Base-by-base conservation (phyloP, 2,113 vertebrate species). In the western clawed frog (Xenopus tropicalis) region DNA sequence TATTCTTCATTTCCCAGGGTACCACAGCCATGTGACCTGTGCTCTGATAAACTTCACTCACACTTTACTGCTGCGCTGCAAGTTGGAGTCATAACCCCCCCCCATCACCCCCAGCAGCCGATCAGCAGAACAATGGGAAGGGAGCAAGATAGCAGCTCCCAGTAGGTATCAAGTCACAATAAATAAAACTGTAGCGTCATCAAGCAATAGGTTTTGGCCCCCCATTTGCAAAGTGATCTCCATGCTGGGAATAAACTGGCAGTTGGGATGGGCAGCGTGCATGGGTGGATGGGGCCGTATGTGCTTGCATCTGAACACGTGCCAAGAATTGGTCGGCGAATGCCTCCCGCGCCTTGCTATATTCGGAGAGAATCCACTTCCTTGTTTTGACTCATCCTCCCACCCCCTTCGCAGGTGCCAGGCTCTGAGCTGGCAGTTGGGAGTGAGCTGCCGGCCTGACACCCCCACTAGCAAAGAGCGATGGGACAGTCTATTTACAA, bases 211-310 rank as follows among this genome's bases (percentile, higher is more conserved):
- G n/a, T n/a, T n/a, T n/a, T n/a, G n/a, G n/a, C n/a, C n/a, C n/a
- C n/a, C n/a, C n/a, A n/a, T n/a, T n/a, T n/a, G 29, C 29, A 37
- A 3, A 37, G 10, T 37, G 16, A 57, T 58, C 37, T 43, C 52
- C n/a, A 20, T 25, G 57, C 72, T 57, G 61, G 66, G 51, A 62
- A 75, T 69, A 69, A 42, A 52, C 51, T 75, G 57, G 65, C 65
- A 54, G 2, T 12, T 48, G 14, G 66, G 44, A 43, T 25, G 54
- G 72, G 58, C 24, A 21, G 56, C 43, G 11, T 13, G 57, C 25
- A 19, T 42, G 52, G 54, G 57, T 20, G 11, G 46, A 19, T n/a
- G 5, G 66, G n/a, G n/a, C n/a, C n/a, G n/a, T n/a, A n/a, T n/a
- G n/a, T 69, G 58, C 48, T 69, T 63, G 23, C 20, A 69, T 69